Evolutionary conservation across 2,113 vertebrate genomes (phyloP).

Genomic region (Ifrita kowaldi): DNA sequence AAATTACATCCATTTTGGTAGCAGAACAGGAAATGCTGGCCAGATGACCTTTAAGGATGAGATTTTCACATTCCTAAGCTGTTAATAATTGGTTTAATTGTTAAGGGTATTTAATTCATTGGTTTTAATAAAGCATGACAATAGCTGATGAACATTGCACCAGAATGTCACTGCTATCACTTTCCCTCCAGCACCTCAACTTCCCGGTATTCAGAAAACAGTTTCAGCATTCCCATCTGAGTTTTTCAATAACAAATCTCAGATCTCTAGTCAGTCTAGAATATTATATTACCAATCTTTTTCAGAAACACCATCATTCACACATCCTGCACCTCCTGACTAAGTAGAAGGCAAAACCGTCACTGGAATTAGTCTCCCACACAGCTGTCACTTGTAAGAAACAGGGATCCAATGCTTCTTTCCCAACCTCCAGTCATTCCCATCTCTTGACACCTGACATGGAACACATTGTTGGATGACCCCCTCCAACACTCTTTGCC

Average conservation of each 20-base stretch:
- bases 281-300: neutral
- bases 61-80: neutral
- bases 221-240: neutral
- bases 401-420: neutral
- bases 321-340: neutral
- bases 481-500: neutral
- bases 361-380: neutral
- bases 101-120: neutral
- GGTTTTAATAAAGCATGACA: neutral
- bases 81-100: neutral
- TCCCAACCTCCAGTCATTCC: neutral
- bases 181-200: neutral
- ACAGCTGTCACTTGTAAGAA: neutral
- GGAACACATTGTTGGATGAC: neutral
- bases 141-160: neutral
- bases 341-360: neutral
- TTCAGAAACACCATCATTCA: constrained; percentile 25
- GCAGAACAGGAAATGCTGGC: neutral
- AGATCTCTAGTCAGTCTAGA: neutral
- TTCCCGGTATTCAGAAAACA: neutral
- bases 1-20: neutral
- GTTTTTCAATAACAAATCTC: neutral
- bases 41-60: neutral
- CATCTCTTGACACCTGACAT: neutral
- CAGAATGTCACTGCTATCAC: neutral